A percentile compares a stretch with the other conserved stretches of the same genome.
These are phyloP conservation scores for Pelecanoides urinatrix DNA, from an alignment of 2,113 vertebrate species.

Conservation along the genomic window DNA sequence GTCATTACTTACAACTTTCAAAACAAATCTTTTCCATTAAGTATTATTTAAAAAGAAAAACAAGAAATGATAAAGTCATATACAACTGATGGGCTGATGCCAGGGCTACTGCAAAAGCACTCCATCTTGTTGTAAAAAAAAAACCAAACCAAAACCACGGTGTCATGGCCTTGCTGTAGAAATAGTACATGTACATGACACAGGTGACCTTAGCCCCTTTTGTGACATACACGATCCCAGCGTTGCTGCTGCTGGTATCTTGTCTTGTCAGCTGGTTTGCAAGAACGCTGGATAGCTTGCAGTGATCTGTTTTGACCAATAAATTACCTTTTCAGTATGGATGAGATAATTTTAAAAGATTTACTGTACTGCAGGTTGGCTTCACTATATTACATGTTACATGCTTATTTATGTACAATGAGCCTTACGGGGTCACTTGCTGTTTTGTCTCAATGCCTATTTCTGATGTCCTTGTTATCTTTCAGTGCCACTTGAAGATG, in stretches of 20 bases:
- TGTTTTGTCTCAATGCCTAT: background rate
- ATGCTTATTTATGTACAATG: background rate
- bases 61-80: background rate
- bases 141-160: background rate
- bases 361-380: background rate
- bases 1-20: background rate
- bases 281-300: background rate
- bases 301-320: background rate
- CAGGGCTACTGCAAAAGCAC: background rate
- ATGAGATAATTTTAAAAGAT: background rate
- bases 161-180: background rate
- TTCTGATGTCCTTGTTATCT: background rate
- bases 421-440: background rate
- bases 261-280: background rate
- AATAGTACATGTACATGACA: background rate
- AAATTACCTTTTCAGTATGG: background rate
- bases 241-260: background rate
- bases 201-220: background rate
- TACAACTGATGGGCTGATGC: background rate
- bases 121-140: background rate
- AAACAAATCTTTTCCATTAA: background rate
- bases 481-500: background rate
- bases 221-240: background rate
- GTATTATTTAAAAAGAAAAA: background rate
- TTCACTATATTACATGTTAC: rapidly evolving